Base-by-base conservation (phyloP, 2,888 invertebrate genomes). In the Laothoe populi region DNA sequence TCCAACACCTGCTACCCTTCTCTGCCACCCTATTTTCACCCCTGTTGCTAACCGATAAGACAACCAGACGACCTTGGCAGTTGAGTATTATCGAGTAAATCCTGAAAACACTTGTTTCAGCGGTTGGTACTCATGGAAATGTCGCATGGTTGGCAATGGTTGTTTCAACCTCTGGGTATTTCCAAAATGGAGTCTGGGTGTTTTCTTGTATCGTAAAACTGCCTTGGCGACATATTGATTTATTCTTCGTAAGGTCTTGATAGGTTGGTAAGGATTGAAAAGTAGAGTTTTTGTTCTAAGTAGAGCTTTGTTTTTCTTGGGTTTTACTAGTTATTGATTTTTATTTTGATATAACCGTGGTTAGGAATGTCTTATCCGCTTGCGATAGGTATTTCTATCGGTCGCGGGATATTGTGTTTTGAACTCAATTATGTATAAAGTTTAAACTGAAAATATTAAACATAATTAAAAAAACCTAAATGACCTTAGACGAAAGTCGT, bases 41-140 rank as follows among this genome's bases (percentile, higher is more conserved):
- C 53, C 19, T 53, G 53, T 53, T 53, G 53, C 53, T 31, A 53
- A 31, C 31, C 53, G 53, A 35, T 35, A 19, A 53, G 10, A 19
- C 35, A 11, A 7, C n/a, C 44, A 13, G 16, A 31, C 49, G 53
- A 35, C 53, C 53, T 53, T 35, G 53, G 53, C 35, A 38, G 38
- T 13, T 13, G 11, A 38, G 2, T 53, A 31, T 11, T 35, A 16
- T 26, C 8, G 10, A 53, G 53, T 53, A 53, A 53, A 31, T 53
- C 53, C 31, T 19, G 31, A 53, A 53, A 53, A 19, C 53, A 53
- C 35, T 35, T 53, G 53, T 35, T 19, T 19, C 49, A 16, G 16
- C 16, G 19, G 53, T 35, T 44, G 16, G 24, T n/a, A 16, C 19
- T 53, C 53, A 53, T 35, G 53, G 53, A 19, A 31, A 24, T 48